Percentiles rank a stretch among this genome's conserved stretches.
Evolutionary conservation across 2,113 vertebrate species (phyloP).

Genomic region (Neomonachus schauinslandi): DNA sequence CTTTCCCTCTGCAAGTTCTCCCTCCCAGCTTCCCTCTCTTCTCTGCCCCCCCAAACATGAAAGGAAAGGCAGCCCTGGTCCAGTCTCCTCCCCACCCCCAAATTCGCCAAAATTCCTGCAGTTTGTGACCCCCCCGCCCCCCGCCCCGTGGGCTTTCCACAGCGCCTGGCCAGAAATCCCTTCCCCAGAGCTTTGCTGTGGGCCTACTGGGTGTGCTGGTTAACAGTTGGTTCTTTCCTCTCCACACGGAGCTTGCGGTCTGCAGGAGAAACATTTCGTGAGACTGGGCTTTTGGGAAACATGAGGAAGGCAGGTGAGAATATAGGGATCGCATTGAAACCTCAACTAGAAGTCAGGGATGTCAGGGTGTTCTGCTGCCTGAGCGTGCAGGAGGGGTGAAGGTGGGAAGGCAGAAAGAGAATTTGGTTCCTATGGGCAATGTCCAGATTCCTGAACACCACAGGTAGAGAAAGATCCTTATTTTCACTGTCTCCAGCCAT

Average conservation of each 20-base stretch:
- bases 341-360: not conserved
- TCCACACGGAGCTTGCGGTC: not conserved
- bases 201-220: not conserved
- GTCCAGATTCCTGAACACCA: not conserved
- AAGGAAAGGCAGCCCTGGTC: not conserved
- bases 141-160: not conserved
- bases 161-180: not conserved
- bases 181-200: not conserved
- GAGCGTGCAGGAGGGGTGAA: not conserved
- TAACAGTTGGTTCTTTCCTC: not conserved
- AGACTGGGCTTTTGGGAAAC: not conserved
- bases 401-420: not conserved
- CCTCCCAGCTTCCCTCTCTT: not conserved
- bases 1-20: not conserved
- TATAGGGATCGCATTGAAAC: fast-evolving
- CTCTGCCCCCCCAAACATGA: not conserved
- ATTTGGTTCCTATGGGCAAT: not conserved
- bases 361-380: not conserved
- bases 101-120: not conserved
- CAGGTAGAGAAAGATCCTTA: not conserved
- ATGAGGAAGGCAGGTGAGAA: not conserved
- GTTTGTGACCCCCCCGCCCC: not conserved
- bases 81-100: no score
- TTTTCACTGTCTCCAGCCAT: not conserved
- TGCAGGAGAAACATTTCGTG: not conserved